Evolutionary conservation across 2,113 vertebrate genomes (phyloP), one percentile per base, ranked within the genome.

Genomic region (Heterotis niloticus): DNA sequence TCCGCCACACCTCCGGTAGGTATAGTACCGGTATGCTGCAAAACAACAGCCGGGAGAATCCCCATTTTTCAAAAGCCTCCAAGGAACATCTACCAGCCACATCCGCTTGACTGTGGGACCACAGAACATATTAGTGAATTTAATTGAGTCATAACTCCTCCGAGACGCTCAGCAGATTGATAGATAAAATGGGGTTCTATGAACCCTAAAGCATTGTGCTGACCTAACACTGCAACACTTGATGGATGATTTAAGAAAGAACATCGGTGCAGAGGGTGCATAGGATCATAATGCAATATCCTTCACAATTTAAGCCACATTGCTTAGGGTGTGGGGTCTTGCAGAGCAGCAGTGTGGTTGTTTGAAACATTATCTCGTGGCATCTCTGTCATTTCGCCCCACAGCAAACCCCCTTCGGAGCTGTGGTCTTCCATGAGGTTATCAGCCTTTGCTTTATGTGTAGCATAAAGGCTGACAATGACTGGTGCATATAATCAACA

Each of bases 91-190:
- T 62, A 34, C 29, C 51, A 67, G 66, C 29, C 57, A 23, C 51
- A 67, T 70, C 29, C 57, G n/a, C 56, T 24, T 23, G 34, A 56
- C 57, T 12, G 64, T 54, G 28, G 44, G 70, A 56, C 28, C 67
- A 23, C 26, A 69, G 77, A 77, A 76, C 17, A 70, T 80, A 76
- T 81, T 81, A 81, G 14, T n/a, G 56, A 54, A 70, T 76, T 64
- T 76, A 81, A 81, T 77, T 77, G 73, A 67, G 70, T 81, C 59
- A 56, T 23, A 69, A 59, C 57, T 60, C 79, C 59, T 28, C 23
- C 44, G 71, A 66, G 78, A 66, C 62, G 24, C 56, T 56, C 20
- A 44, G 52, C 52, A 28, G 51, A 80, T 68, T 80, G 72, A 75
- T 75, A 66, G 71, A 75, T 75, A 68, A 80, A 80, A 66, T 11